Conservation (phyloP, 2,888 invertebrate genomes). For the Sphinx pinastri region DNA sequence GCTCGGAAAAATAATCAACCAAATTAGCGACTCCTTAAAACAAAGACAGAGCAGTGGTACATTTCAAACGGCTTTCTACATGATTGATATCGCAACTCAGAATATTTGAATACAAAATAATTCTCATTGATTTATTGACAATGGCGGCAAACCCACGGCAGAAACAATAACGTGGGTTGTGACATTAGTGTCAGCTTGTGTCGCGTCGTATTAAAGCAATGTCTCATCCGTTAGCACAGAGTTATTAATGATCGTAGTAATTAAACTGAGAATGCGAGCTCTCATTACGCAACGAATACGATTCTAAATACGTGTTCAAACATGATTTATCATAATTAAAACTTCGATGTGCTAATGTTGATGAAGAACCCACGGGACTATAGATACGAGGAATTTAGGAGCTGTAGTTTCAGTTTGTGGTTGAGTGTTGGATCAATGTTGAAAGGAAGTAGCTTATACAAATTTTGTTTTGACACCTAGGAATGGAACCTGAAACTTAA, state of each 20-base stretch:
- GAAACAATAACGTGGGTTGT: conserved; percentile 38
- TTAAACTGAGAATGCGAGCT: conserved; percentile 62
- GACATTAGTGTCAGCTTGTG: conserved; percentile 54
- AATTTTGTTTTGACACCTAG: too few relatives aligned
- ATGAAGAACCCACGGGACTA: conserved; percentile 42
- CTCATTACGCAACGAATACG: conserved; percentile 59
- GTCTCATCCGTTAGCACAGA: conserved; percentile 60
- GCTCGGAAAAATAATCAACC: too few relatives aligned
- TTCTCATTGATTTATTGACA: background rate
- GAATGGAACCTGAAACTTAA: too few relatives aligned
- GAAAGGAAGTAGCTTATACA: too few relatives aligned
- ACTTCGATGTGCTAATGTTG: conserved; percentile 61
- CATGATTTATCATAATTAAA: conserved; percentile 71
- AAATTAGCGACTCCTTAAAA: too few relatives aligned
- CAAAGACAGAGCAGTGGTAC: too few relatives aligned
- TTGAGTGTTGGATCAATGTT: too few relatives aligned
- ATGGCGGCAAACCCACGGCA: background rate
- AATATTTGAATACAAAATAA: background rate
- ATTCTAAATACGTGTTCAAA: conserved; percentile 61
- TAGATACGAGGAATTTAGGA: background rate
- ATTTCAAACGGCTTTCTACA: too few relatives aligned
- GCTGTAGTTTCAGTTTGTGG: background rate
- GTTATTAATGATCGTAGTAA: conserved; percentile 73
- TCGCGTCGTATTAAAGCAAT: conserved; percentile 65
- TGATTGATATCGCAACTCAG: too few relatives aligned